Percentiles rank a stretch among this genome's conserved stretches.
Evolutionary conservation across 2,888 invertebrate genomes (phyloP).

Genomic region (Drosophila percnosoma): DNA sequence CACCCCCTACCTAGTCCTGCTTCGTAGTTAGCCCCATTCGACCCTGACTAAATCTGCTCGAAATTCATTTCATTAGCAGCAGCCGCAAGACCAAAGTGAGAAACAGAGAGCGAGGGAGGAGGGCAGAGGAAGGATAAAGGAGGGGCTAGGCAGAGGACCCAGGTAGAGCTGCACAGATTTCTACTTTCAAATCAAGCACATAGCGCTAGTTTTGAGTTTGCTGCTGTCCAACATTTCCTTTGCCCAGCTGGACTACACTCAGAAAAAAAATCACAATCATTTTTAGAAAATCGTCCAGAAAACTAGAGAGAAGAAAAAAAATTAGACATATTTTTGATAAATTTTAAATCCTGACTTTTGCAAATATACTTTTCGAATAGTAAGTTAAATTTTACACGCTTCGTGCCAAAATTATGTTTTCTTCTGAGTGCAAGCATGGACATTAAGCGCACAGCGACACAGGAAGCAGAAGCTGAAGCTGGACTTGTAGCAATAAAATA

Average conservation of each 20-base stretch:
- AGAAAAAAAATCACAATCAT: not conserved
- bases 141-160: not conserved
- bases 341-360: not conserved
- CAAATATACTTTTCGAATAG: not conserved
- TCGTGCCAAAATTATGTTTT: not conserved
- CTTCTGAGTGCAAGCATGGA: not conserved
- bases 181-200: slow-evolving; percentile 30
- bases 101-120: not conserved
- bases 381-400: not conserved
- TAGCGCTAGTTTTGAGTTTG: slow-evolving; percentile 12
- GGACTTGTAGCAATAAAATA: slow-evolving; percentile 26
- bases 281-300: not conserved
- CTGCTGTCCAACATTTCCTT: not conserved
- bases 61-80: slow-evolving; percentile 69
- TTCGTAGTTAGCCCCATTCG: slow-evolving; percentile 1
- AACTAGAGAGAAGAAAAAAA: no score
- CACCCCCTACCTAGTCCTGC: not conserved
- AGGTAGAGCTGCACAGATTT: slow-evolving; percentile 2
- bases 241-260: not conserved
- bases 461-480: slow-evolving; percentile 13
- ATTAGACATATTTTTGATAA: no score
- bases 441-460: slow-evolving; percentile 2
- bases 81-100: slow-evolving; percentile 7
- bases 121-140: not conserved
- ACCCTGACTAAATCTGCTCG: slow-evolving; percentile 41